Percentiles rank a stretch among this genome's conserved stretches.
phyloP scores from a whole-genome alignment of 2,113 vertebrate genomes.

The Psammodynastes pulverulentus region DNA sequence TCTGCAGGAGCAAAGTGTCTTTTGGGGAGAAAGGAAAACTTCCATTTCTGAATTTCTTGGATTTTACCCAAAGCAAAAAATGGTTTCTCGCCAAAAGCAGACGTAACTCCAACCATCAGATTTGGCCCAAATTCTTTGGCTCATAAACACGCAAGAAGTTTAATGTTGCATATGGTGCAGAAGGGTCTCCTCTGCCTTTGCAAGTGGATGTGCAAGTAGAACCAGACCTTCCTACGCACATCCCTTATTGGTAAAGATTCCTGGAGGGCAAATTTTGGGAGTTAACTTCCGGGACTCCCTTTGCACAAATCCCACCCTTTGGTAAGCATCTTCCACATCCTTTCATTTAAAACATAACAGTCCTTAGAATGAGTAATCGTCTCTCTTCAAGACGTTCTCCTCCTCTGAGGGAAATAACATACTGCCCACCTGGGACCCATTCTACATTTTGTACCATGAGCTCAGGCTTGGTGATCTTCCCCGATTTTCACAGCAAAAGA shows the following conservation, averaged over 20 bases:
- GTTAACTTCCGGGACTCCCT: neutral
- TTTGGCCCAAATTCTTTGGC: neutral
- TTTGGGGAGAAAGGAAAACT: neutral
- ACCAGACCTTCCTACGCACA: neutral
- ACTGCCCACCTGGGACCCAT: neutral
- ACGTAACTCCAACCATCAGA: neutral
- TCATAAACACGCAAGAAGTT: neutral
- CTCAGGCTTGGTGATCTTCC: neutral
- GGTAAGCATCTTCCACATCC: neutral
- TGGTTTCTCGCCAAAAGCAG: neutral
- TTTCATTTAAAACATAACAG: neutral
- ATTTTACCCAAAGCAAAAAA: neutral
- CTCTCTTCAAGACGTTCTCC: neutral
- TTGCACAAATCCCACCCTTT: neutral
- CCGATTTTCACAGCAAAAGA: neutral
- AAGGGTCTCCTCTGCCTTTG: neutral
- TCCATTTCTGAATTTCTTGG: neutral
- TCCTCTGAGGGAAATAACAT: neutral
- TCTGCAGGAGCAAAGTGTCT: neutral
- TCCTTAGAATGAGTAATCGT: neutral
- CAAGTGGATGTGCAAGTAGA: neutral
- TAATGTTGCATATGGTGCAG: neutral
- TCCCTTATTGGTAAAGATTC: neutral
- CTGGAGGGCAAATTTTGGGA: neutral
- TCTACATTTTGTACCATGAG: neutral